phyloP scores from a whole-genome alignment of 2,797 vertebrate species.

The Pristis pectinata region DNA sequence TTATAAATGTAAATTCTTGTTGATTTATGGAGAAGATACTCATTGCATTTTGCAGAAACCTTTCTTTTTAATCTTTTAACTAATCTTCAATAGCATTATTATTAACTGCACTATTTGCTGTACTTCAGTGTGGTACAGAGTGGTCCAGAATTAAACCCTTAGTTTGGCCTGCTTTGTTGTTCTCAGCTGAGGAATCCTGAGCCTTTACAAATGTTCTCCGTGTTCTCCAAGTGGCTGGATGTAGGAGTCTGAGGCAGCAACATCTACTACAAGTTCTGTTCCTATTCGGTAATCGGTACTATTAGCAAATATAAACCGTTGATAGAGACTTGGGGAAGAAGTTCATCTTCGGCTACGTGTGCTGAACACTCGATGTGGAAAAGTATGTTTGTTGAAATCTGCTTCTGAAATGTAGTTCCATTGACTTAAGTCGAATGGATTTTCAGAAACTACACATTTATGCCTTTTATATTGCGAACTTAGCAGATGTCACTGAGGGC shows the following conservation, averaged over 20 bases:
- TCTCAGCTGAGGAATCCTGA: neutral
- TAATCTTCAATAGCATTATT: neutral
- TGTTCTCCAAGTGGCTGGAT: neutral
- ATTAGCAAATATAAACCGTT: neutral
- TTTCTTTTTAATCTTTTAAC: neutral
- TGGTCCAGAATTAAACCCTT: neutral
- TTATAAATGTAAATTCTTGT: neutral
- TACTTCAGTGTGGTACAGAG: neutral
- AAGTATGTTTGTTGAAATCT: no score
- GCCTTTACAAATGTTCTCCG: neutral
- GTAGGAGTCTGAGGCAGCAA: neutral
- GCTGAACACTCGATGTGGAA: no score
- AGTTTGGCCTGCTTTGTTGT: neutral
- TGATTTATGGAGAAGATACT: neutral
- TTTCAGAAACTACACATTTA: no score
- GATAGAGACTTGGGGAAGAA: no score
- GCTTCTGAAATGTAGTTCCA: no score
- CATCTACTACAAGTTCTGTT: neutral
- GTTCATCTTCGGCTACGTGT: no score
- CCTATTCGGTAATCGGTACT: neutral
- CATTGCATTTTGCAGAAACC: neutral
- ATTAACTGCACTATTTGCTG: neutral
- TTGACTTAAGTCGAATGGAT: no score
- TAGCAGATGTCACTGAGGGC: no score
- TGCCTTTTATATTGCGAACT: no score